Percentiles rank a stretch among this genome's conserved stretches.
Evolutionary conservation across 1,140 invertebrate species (phyloP).

Genomic region (Agrypnia vestita): DNA sequence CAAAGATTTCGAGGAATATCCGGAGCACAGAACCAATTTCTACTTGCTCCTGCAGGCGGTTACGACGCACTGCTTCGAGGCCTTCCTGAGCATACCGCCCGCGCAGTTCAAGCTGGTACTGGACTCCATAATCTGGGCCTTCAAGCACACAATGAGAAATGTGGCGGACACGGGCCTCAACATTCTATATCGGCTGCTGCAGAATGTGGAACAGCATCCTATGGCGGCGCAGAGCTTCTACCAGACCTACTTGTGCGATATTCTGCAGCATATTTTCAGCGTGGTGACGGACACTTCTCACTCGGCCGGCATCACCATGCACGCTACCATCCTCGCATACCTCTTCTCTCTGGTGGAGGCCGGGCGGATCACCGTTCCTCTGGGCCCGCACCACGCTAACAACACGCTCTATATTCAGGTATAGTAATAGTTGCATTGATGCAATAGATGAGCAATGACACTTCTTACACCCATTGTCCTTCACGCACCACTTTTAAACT

Average conservation of each 20-base stretch:
- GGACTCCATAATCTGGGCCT: constrained; percentile 99
- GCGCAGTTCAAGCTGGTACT: constrained; percentile 98
- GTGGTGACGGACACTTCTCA: constrained; percentile 99
- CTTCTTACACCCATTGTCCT: too few species aligned
- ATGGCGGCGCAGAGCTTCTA: constrained; percentile 97
- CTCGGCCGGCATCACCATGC: constrained; percentile 95
- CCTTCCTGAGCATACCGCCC: constrained; percentile 95
- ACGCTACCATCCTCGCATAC: constrained; percentile 96
- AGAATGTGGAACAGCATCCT: constrained; percentile 92
- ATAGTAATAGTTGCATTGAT: too few species aligned
- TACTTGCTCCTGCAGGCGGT: constrained; percentile 96
- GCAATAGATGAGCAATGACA: too few species aligned
- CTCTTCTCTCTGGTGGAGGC: constrained; percentile 96
- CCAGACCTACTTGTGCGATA: constrained; percentile 98
- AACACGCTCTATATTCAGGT: constrained; percentile 86
- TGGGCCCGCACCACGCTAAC: constrained; percentile 82
- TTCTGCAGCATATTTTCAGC: constrained; percentile 98
- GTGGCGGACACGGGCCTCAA: constrained; percentile 97
- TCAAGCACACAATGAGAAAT: constrained; percentile 99
- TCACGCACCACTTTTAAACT: too few species aligned
- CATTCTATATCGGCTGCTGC: constrained; percentile 86
- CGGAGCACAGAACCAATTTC: constrained; percentile 99
- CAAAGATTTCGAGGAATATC: constrained; percentile 99
- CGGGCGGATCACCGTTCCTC: constrained; percentile 87
- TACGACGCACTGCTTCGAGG: constrained; percentile 95